Percentiles rank a stretch among this genome's conserved stretches.
phyloP scores from a whole-genome alignment of 2,797 vertebrate genomes.

The Loris lydekkerianus region DNA sequence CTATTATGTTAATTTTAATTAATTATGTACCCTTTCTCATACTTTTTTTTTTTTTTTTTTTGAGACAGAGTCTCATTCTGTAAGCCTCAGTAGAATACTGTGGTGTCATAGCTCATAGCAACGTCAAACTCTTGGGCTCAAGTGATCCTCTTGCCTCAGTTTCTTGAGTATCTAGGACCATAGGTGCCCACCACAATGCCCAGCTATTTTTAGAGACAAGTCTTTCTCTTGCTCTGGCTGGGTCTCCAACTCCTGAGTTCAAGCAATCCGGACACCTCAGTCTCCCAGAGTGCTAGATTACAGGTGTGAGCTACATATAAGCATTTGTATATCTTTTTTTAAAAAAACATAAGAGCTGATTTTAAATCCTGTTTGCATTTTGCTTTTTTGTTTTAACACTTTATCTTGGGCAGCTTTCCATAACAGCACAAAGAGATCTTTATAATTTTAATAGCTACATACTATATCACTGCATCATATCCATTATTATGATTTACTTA shows the following conservation, averaged over 20 bases:
- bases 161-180: too few relatives aligned
- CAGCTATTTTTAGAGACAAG: too few relatives aligned
- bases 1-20: slow-evolving; percentile 20
- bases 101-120: too few relatives aligned
- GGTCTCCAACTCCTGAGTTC: too few relatives aligned
- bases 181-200: too few relatives aligned
- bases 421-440: slow-evolving; percentile 7
- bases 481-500: slow-evolving; percentile 57
- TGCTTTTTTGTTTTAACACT: neutral
- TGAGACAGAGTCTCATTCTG: too few relatives aligned
- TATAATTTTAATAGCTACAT: slow-evolving; percentile 51
- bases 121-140: too few relatives aligned
- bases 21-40: slow-evolving; percentile 9
- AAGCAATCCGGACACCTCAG: too few relatives aligned
- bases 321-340: neutral
- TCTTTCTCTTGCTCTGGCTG: too few relatives aligned
- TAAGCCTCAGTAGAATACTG: too few relatives aligned
- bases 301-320: slow-evolving; percentile 4
- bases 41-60: neutral
- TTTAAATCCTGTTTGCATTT: slow-evolving; percentile 63
- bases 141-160: too few relatives aligned
- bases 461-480: slow-evolving; percentile 49
- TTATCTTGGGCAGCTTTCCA: slow-evolving; percentile 37
- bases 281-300: too few relatives aligned
- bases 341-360: slow-evolving; percentile 20